These are phyloP conservation scores for Zaprionus davidi DNA, from an alignment of 1,140 invertebrate genomes.

Conservation along the genomic window DNA sequence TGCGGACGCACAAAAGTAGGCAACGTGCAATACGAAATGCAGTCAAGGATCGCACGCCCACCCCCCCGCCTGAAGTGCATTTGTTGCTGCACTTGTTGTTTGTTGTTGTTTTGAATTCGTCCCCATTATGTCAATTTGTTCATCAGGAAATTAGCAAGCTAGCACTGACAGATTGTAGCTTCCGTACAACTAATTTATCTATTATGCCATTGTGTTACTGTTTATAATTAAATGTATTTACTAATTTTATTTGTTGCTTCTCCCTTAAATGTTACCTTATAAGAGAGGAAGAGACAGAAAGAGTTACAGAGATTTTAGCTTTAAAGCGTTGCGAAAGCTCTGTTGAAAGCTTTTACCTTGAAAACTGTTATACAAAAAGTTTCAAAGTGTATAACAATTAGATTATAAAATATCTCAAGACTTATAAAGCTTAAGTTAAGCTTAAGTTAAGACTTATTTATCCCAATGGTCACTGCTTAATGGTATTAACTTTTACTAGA, in stretches of 20 bases:
- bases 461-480: background rate
- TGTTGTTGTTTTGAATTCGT: background rate
- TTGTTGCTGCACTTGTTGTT: constrained; percentile 14
- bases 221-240: background rate
- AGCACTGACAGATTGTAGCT: background rate
- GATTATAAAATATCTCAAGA: background rate
- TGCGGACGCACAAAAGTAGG: constrained; percentile 58
- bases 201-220: background rate
- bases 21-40: constrained; percentile 44
- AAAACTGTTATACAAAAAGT: constrained; percentile 32
- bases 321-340: constrained; percentile 12
- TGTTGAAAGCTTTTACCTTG: background rate
- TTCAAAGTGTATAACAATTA: background rate
- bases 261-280: background rate
- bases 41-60: constrained; percentile 34
- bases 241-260: background rate
- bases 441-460: too few species aligned
- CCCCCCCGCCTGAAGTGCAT: background rate
- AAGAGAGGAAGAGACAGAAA: background rate
- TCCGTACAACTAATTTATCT: background rate
- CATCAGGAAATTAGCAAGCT: background rate
- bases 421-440: background rate
- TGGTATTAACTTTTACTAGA: background rate
- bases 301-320: constrained; percentile 13
- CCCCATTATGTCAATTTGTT: background rate